A percentile compares a stretch with the other conserved stretches of the same genome.
Conservation (phyloP, 2,888 invertebrate species). For the Limnephilus auricula region DNA sequence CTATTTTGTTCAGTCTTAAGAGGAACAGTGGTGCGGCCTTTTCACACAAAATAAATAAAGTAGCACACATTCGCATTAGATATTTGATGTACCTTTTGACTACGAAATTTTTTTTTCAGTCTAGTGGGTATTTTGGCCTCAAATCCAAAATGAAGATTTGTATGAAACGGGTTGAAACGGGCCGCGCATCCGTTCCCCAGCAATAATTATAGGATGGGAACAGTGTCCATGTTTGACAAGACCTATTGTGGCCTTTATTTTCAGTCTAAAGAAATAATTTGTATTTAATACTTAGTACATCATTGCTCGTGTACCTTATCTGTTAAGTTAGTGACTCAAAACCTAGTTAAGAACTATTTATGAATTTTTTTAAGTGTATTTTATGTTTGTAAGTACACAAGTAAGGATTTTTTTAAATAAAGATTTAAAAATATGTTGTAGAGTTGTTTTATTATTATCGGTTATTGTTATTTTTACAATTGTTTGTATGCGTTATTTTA, state of each 20-base stretch:
- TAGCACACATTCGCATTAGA: too few relatives aligned
- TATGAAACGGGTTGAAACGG: too few relatives aligned
- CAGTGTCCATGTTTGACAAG: neutral
- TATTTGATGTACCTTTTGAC: too few relatives aligned
- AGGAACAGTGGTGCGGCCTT: too few relatives aligned
- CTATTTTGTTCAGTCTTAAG: neutral
- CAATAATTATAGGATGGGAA: neutral
- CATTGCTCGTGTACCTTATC: conserved; percentile 26
- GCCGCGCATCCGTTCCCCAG: too few relatives aligned
- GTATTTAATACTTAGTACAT: conserved; percentile 24
- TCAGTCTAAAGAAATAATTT: neutral
- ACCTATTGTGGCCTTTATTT: neutral
- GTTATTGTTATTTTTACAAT: too few relatives aligned
- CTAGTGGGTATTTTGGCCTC: too few relatives aligned
- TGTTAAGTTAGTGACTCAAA: conserved; percentile 39
- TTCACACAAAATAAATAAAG: too few relatives aligned
- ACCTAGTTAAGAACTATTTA: conserved; percentile 53
- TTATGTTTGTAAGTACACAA: conserved; percentile 37
- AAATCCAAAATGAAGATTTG: too few relatives aligned
- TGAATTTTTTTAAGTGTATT: conserved; percentile 51
- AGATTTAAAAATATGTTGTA: conserved; percentile 5
- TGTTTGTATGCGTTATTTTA: too few relatives aligned
- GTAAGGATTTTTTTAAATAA: conserved; percentile 39
- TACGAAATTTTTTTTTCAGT: too few relatives aligned
- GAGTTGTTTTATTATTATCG: too few relatives aligned